These are phyloP conservation scores for Sturnira hondurensis DNA, from an alignment of 2,113 vertebrate genomes.

Conservation along the genomic window DNA sequence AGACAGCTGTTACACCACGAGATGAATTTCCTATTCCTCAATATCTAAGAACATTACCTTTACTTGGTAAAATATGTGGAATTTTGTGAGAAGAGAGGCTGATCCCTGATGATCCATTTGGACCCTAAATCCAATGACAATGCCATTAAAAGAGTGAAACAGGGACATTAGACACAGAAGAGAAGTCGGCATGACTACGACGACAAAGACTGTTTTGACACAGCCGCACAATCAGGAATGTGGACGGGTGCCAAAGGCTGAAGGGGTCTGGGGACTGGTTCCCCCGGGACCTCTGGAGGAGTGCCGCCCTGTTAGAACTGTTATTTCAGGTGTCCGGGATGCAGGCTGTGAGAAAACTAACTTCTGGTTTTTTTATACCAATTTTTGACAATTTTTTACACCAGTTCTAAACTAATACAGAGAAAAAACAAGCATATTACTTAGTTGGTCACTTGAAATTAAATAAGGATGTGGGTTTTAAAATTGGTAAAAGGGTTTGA, in stretches of 20 bases:
- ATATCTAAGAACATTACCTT: neutral
- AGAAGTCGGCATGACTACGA: neutral
- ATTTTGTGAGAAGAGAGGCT: neutral
- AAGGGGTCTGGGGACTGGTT: neutral
- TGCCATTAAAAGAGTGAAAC: neutral
- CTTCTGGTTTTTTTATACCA: neutral
- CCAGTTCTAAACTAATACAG: neutral
- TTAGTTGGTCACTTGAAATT: neutral
- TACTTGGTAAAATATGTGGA: neutral
- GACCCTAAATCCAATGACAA: neutral
- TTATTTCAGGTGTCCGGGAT: neutral
- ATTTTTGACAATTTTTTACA: neutral
- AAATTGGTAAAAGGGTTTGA: neutral
- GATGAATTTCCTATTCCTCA: too few species aligned
- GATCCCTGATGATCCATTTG: neutral
- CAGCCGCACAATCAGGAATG: neutral
- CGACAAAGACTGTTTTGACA: neutral
- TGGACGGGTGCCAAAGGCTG: neutral
- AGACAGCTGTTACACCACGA: neutral
- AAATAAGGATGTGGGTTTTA: neutral
- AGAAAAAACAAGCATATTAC: neutral
- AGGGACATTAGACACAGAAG: neutral
- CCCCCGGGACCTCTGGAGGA: neutral
- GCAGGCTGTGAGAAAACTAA: neutral
- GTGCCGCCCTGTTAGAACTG: fast-evolving